These are phyloP conservation scores for Acanthornis magna DNA, from an alignment of 2,797 vertebrate genomes.

Conservation along the genomic window DNA sequence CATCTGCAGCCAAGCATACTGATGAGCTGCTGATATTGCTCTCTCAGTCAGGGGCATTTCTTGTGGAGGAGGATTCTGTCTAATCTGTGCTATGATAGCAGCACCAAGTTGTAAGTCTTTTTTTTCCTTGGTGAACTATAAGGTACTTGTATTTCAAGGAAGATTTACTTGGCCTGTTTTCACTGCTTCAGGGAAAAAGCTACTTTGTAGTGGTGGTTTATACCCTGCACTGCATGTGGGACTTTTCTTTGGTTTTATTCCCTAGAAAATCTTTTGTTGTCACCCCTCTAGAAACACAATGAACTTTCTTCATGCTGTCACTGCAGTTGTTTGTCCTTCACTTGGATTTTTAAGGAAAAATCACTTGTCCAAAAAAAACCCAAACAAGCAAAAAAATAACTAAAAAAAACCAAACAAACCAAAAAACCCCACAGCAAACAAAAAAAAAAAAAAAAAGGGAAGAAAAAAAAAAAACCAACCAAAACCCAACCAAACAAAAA, in stretches of 20 bases:
- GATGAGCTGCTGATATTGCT: not conserved
- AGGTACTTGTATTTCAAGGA: not conserved
- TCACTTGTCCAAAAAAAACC: not conserved
- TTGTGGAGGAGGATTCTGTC: not conserved
- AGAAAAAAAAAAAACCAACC: not conserved
- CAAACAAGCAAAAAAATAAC: no score
- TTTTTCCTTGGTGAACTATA: not conserved
- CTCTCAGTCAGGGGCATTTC: not conserved
- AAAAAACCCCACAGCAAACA: not conserved
- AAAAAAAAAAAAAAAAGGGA: not conserved
- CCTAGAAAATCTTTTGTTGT: not conserved
- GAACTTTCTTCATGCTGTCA: not conserved
- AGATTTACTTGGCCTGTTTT: not conserved
- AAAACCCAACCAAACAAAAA: not conserved
- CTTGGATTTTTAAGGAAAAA: not conserved
- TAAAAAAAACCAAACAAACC: not conserved
- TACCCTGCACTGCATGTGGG: not conserved
- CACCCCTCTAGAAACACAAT: not conserved
- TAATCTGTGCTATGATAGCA: not conserved
- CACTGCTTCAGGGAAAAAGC: not conserved
- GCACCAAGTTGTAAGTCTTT: not conserved
- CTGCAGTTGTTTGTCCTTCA: not conserved
- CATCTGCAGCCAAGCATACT: rapidly evolving
- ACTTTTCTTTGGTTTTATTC: not conserved
- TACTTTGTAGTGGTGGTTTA: not conserved